Evolutionary conservation across 2,797 vertebrate species (phyloP).

Genomic region (Chiloscyllium punctatum): DNA sequence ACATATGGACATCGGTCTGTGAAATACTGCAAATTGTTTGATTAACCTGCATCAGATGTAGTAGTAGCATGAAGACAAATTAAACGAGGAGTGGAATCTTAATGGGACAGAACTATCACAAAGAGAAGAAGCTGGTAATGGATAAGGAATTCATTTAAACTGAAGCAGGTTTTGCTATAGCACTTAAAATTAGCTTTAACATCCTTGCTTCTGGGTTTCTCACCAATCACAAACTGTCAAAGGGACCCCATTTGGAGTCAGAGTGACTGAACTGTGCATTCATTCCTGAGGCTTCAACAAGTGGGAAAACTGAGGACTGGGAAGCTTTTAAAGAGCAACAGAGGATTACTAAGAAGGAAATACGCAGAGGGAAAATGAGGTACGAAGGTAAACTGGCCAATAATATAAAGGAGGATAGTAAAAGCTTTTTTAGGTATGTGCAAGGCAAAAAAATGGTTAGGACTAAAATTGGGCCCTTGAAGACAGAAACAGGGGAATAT

Average conservation of each 20-base stretch:
- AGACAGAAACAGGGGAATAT: too few species aligned
- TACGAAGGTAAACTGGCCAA: too few species aligned
- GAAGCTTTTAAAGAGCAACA: too few species aligned
- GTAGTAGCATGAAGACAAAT: background rate
- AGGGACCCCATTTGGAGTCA: background rate
- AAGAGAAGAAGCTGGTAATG: background rate
- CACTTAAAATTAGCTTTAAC: background rate
- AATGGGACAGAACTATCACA: background rate
- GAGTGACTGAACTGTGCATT: background rate
- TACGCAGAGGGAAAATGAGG: too few species aligned
- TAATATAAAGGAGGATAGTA: too few species aligned
- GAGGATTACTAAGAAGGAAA: too few species aligned
- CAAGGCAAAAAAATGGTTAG: too few species aligned
- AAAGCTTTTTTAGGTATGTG: too few species aligned
- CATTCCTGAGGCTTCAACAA: background rate
- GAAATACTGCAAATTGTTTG: background rate
- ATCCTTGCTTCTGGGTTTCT: background rate
- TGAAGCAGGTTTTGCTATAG: background rate
- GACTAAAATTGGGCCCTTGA: too few species aligned
- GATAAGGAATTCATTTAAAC: background rate
- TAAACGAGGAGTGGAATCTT: background rate
- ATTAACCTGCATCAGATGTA: background rate
- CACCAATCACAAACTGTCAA: background rate
- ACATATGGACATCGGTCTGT: too few species aligned
- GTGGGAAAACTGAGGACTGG: too few species aligned